Evolutionary conservation across 2,888 invertebrate genomes (phyloP).

Genomic region (Eustalomyia histrio): DNA sequence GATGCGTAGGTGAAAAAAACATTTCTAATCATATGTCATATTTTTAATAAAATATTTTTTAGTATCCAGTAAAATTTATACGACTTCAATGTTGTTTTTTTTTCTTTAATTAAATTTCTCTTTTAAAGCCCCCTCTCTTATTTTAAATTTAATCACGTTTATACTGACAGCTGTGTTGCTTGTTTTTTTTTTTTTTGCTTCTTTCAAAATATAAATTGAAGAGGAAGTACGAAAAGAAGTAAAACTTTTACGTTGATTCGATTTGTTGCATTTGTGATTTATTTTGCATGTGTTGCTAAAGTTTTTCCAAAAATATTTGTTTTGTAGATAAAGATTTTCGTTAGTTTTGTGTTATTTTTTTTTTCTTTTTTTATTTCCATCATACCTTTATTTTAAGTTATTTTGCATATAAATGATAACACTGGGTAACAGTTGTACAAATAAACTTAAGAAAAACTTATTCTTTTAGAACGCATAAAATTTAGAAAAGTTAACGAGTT

Average conservation of each 20-base stretch:
- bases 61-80: too few species aligned
- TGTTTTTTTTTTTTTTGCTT: not conserved
- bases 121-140: too few species aligned
- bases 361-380: slow-evolving; percentile 2
- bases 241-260: slow-evolving; percentile 66
- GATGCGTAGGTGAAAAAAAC: not conserved
- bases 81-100: too few species aligned
- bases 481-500: too few species aligned
- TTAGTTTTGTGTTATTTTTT: slow-evolving; percentile 24
- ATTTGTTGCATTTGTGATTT: slow-evolving; percentile 69
- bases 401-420: slow-evolving; percentile 63
- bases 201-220: slow-evolving; percentile 1
- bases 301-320: slow-evolving; percentile 63
- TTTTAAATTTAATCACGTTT: not conserved
- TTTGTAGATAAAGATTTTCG: slow-evolving; percentile 61
- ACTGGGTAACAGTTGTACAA: slow-evolving; percentile 61
- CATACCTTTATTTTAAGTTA: slow-evolving; percentile 31
- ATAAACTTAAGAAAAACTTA: slow-evolving; percentile 55
- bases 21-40: too few species aligned
- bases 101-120: too few species aligned
- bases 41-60: too few species aligned
- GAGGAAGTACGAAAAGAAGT: not conserved
- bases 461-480: not conserved
- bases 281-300: slow-evolving; percentile 66
- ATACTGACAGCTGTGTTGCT: not conserved